Base-by-base conservation (phyloP, 1,140 invertebrate genomes). In the Procambarus clarkii region DNA sequence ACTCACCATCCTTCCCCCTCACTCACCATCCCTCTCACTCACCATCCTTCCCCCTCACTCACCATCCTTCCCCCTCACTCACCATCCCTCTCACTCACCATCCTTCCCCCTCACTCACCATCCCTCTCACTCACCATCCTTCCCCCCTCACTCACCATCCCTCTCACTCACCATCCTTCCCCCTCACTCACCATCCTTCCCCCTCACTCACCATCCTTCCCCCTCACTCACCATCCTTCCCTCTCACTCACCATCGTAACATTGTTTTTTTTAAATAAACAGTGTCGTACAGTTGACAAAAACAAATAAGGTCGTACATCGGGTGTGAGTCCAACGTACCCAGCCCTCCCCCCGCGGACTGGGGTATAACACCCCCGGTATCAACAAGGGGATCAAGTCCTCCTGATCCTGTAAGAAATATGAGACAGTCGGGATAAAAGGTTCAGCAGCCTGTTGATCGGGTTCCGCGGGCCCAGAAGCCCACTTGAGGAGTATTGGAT, bases 401-500 rank as follows among this genome's bases (percentile, higher is more conserved):
- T 85, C 69, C 82, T 85, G 82, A 85, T 85, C 82, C 82, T 60
- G 64, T 85, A 85, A 85, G 82, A 85, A 85, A 85, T 85, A 85
- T 85, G 82, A 85, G 82, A 85, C 82, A 85, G 82, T 85, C 64
- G 64, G 82, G 82, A 85, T 85, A 85, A 85, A 85, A 85, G 82
- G 82, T 85, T 85, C 82, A 85, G 82, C 82, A 69, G 82, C 82
- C 82, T 85, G 82, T 85, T 85, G 82, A 85, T 85, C 82, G 82
- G 82, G 82, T 85, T 85, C 82, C 82, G 64, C 69, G 46, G 82
- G 48, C 69, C 64, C 82, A 46, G 82, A 85, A 85, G 82, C 82
- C 82, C 82, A 85, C 82, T 85, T 85, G 82, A 85, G 82, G 82
- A 85, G 82, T 85, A 85, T 85, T 85, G 82, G 82, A 85, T 85